Evolutionary conservation across 2,113 vertebrate genomes (phyloP).

Genomic region (Himantopus leucocephalus): DNA sequence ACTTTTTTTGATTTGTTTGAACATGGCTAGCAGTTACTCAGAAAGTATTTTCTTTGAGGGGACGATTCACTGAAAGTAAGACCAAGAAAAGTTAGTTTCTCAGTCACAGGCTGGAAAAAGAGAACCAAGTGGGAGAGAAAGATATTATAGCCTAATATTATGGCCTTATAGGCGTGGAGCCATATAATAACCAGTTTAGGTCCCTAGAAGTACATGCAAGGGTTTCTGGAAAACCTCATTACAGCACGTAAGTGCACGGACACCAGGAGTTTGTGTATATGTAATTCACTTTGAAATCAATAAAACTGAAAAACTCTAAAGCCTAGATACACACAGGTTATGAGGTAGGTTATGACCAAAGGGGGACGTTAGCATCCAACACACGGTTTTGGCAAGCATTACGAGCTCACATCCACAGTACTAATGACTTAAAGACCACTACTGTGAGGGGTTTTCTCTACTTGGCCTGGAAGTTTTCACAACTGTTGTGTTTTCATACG

Average conservation of each 20-base stretch:
- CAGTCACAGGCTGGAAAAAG: not conserved
- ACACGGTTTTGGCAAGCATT: not conserved
- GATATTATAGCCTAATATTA: not conserved
- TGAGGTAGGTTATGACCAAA: not conserved
- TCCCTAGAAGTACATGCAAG: not conserved
- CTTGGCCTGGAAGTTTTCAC: not conserved
- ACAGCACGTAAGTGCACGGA: not conserved
- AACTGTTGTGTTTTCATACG: not conserved
- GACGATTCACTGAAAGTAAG: not conserved
- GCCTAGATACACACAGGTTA: not conserved
- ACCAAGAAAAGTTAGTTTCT: not conserved
- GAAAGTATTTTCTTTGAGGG: not conserved
- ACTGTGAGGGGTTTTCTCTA: not conserved
- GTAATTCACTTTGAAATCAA: not conserved
- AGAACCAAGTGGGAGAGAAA: not conserved
- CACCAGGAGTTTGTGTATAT: not conserved
- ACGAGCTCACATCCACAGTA: not conserved
- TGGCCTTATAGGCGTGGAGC: not conserved
- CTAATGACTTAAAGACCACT: not conserved
- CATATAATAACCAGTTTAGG: not conserved
- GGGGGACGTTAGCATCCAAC: not conserved
- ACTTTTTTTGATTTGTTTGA: not conserved
- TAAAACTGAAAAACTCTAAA: not conserved
- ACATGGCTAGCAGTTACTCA: not conserved
- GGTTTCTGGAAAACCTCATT: not conserved